A percentile compares a stretch with the other conserved stretches of the same genome.
These are phyloP conservation scores for Carcina quercana DNA, from an alignment of 2,888 invertebrate species.

Conservation along the genomic window DNA sequence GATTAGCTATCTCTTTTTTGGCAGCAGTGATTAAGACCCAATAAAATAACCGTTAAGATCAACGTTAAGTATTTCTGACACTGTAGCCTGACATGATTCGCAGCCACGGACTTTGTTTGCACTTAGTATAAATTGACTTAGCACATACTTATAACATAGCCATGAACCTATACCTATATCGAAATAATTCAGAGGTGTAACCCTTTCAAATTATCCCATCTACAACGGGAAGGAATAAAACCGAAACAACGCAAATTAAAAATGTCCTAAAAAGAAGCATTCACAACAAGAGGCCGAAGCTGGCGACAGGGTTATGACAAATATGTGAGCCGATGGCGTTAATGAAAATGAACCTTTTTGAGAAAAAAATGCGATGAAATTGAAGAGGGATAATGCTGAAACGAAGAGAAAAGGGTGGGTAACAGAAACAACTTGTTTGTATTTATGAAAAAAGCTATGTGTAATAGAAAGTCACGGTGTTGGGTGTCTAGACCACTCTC, in stretches of 20 bases:
- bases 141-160: too few species aligned
- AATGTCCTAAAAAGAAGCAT: constrained; percentile 62
- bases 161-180: too few species aligned
- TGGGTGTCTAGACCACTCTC: too few species aligned
- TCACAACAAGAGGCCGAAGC: constrained; percentile 32
- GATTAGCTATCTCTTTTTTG: too few species aligned
- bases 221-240: constrained; percentile 52
- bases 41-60: too few species aligned
- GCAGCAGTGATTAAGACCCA: too few species aligned
- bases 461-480: too few species aligned
- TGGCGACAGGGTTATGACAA: constrained; percentile 69
- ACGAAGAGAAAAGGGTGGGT: constrained; percentile 23
- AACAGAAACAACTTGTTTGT: too few species aligned
- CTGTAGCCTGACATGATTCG: too few species aligned
- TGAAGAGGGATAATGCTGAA: constrained; percentile 32
- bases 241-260: constrained; percentile 64
- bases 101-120: constrained; percentile 4
- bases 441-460: too few species aligned
- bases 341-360: constrained; percentile 68
- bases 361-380: constrained; percentile 39
- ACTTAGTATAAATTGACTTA: too few species aligned
- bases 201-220: constrained; percentile 6
- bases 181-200: not conserved
- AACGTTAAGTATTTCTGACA: too few species aligned
- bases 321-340: constrained; percentile 70